Evolutionary conservation across 2,888 invertebrate species (phyloP).

Genomic region (Brachylomia viminalis): DNA sequence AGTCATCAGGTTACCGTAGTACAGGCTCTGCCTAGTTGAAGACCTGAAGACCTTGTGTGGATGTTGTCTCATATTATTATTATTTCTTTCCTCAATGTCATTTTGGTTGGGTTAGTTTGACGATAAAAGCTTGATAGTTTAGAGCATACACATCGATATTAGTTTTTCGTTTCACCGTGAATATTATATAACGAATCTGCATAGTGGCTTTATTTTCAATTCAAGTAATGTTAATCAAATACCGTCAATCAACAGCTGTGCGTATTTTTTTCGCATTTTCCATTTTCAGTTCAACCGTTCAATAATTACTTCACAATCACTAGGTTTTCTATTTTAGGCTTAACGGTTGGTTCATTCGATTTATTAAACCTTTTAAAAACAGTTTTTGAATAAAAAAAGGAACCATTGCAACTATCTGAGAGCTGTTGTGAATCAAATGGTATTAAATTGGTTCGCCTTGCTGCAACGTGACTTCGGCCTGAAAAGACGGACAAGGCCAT

Average conservation of each 20-base stretch:
- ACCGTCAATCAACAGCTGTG: slow-evolving; percentile 14
- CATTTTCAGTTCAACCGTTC: slow-evolving; percentile 7
- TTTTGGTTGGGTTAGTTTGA: background rate
- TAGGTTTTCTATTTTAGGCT: background rate
- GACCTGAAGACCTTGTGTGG: too few relatives aligned
- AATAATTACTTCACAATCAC: background rate
- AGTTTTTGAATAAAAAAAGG: too few relatives aligned
- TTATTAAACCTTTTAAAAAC: background rate
- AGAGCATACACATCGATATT: background rate
- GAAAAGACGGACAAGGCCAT: slow-evolving; percentile 28
- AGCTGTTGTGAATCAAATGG: slow-evolving; percentile 18
- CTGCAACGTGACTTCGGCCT: slow-evolving; percentile 55
- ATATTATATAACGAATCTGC: background rate
- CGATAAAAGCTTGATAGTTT: background rate
- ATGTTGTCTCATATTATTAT: too few relatives aligned
- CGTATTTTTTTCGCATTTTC: slow-evolving; percentile 5
- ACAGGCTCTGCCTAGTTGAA: too few relatives aligned
- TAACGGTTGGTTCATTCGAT: background rate
- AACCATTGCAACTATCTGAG: background rate
- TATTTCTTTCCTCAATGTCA: background rate
- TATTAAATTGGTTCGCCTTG: slow-evolving; percentile 19
- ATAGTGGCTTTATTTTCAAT: background rate
- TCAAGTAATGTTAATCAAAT: slow-evolving; percentile 8
- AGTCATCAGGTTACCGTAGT: too few relatives aligned
- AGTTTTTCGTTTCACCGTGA: background rate